Evolutionary conservation across 2,888 invertebrate genomes (phyloP).

Genomic region (Dexiosoma caninum): DNA sequence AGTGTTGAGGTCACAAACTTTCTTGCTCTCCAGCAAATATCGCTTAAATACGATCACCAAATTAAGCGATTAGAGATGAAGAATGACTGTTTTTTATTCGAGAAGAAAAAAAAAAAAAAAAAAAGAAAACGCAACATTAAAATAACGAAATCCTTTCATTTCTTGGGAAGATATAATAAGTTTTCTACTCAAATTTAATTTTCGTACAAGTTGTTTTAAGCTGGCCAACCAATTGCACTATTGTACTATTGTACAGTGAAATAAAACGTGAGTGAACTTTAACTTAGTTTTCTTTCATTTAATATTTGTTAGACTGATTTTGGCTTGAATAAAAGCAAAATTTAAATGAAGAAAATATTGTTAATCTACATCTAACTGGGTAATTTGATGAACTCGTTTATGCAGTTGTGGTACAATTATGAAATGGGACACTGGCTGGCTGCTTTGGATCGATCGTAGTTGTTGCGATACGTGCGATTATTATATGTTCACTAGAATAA

Average conservation of each 20-base stretch:
- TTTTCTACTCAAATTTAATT: not conserved
- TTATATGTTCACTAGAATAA: not conserved
- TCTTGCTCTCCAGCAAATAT: conserved; percentile 27
- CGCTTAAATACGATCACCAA: conserved; percentile 42
- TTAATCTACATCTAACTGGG: conserved; percentile 49
- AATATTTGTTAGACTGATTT: not conserved
- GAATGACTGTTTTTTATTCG: conserved; percentile 20
- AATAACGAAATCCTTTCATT: conserved; percentile 25
- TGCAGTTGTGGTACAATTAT: conserved; percentile 24
- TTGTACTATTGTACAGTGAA: not conserved
- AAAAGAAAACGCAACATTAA: conserved; percentile 1
- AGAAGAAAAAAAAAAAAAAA: no score
- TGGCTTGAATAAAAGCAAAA: not conserved
- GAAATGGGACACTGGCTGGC: conserved; percentile 5
- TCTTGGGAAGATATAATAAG: not conserved
- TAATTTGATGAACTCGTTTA: conserved; percentile 48
- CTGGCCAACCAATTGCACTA: not conserved
- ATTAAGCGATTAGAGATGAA: conserved; percentile 52
- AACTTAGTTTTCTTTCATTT: conserved; percentile 24
- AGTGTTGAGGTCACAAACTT: conserved; percentile 50
- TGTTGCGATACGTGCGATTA: not conserved
- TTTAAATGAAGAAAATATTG: not conserved
- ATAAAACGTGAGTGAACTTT: conserved; percentile 57
- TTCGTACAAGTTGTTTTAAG: not conserved
- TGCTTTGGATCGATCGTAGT: not conserved